Conservation (phyloP, 2,113 vertebrate genomes). For the Dermatemys mawii region DNA sequence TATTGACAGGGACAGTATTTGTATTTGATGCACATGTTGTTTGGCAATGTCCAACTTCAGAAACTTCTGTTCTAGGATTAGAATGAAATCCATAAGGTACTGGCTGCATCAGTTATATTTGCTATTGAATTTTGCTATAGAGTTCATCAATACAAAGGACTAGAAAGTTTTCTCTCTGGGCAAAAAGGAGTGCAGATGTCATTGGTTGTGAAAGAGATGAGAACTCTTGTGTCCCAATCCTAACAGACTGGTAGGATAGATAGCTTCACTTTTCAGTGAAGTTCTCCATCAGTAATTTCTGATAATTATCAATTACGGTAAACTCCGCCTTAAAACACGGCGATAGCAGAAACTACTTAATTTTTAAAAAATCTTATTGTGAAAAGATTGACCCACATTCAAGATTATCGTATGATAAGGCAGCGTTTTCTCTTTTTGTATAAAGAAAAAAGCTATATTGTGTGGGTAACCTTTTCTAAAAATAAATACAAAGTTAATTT, state of each 20-base stretch:
- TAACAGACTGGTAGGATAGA: neutral
- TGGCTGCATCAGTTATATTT: neutral
- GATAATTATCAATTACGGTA: neutral
- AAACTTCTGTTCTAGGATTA: neutral
- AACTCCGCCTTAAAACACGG: neutral
- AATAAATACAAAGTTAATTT: neutral
- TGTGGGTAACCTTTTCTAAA: neutral
- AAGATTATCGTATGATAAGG: neutral
- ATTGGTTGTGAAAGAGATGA: constrained; percentile 1
- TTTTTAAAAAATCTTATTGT: neutral
- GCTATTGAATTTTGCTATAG: neutral
- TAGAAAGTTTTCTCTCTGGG: neutral
- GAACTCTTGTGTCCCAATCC: neutral
- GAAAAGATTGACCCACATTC: neutral
- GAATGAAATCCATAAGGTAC: neutral
- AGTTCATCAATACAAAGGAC: constrained; percentile 19
- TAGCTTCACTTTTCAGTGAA: no score
- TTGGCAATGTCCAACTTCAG: neutral
- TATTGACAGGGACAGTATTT: accelerated
- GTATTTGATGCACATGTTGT: neutral
- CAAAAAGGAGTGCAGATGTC: neutral
- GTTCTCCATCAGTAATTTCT: neutral
- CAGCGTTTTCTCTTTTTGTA: neutral
- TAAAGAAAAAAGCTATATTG: neutral
- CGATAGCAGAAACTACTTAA: neutral